Evolutionary conservation across 1,140 invertebrate genomes (phyloP).

Genomic region (Antheraea pernyi): DNA sequence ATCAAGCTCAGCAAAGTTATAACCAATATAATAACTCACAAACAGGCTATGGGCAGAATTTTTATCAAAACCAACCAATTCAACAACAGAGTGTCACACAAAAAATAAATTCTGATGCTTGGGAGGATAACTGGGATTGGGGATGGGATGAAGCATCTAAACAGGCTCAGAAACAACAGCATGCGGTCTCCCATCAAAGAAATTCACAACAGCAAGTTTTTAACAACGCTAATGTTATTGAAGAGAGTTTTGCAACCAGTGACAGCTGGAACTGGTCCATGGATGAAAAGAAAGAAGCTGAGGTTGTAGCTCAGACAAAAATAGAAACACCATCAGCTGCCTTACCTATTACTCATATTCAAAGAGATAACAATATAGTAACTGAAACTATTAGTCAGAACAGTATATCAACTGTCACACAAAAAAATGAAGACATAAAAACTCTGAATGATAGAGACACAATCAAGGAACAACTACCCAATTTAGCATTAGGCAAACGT

Average conservation of each 20-base stretch:
- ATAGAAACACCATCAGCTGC: conserved; percentile 13
- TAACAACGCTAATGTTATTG: conserved; percentile 73
- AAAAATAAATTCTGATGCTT: conserved; percentile 49
- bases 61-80: conserved; percentile 47
- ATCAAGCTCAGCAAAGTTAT: conserved; percentile 58
- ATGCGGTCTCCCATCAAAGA: conserved; percentile 24
- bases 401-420: conserved; percentile 29
- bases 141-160: conserved; percentile 72
- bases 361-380: conserved; percentile 29
- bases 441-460: conserved; percentile 65
- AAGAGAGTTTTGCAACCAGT: conserved; percentile 68
- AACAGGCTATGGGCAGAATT: conserved; percentile 55
- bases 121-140: conserved; percentile 77
- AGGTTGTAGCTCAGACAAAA: conserved; percentile 24
- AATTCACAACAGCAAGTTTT: conserved; percentile 33
- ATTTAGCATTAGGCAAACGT: conserved; percentile 64
- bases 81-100: conserved; percentile 49
- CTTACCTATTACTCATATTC: conserved; percentile 22
- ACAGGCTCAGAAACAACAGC: conserved; percentile 45
- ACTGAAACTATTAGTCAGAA: conserved; percentile 25
- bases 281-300: conserved; percentile 58
- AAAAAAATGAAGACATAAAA: conserved; percentile 50
- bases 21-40: conserved; percentile 34
- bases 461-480: conserved; percentile 64
- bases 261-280: conserved; percentile 74